phyloP scores from a whole-genome alignment of 1,140 invertebrate species.

The Trichonephila inaurata region DNA sequence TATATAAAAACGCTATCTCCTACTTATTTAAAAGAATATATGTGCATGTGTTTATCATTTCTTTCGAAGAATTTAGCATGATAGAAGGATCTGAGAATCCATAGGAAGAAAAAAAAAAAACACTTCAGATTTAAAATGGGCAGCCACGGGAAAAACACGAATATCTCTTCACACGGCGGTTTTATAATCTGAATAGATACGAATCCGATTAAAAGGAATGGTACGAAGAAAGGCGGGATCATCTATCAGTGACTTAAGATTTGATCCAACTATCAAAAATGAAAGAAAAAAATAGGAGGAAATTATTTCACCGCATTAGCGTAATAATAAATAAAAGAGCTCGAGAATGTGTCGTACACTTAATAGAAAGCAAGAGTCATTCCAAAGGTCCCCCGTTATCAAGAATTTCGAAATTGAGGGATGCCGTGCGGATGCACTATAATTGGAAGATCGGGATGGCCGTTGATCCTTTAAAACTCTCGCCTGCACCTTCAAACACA shows the following conservation, averaged over 20 bases:
- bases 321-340: slow-evolving; percentile 6
- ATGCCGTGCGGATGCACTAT: slow-evolving; percentile 46
- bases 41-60: neutral
- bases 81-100: neutral
- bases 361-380: slow-evolving; percentile 46
- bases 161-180: neutral
- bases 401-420: slow-evolving; percentile 42
- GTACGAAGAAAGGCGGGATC: slow-evolving; percentile 6
- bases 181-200: slow-evolving; percentile 2
- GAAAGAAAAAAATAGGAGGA: neutral
- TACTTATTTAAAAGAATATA: neutral
- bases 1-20: neutral
- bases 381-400: slow-evolving; percentile 33
- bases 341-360: neutral
- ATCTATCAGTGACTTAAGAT: neutral
- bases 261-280: neutral
- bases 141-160: neutral
- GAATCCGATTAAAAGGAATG: neutral
- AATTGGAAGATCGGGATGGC: slow-evolving; percentile 42
- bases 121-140: neutral
- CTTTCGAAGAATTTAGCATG: neutral
- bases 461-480: slow-evolving; percentile 37
- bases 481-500: neutral
- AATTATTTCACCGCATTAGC: slow-evolving; percentile 28
- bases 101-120: neutral